Base-by-base conservation (phyloP, 2,113 vertebrate species). In the Amphiprion ocellaris region DNA sequence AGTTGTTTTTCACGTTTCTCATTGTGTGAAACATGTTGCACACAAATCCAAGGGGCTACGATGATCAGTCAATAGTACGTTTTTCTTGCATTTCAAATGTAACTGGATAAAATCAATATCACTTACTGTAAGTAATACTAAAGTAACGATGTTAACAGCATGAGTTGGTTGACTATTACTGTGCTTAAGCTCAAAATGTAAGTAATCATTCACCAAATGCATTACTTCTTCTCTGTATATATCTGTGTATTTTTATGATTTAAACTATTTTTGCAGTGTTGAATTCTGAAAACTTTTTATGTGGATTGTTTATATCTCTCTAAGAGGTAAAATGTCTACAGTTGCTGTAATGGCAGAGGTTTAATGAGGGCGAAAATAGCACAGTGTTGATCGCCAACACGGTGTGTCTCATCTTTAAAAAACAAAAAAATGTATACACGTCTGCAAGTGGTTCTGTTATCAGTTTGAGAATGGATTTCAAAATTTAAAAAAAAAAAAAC, bases 241-340 rank as follows among this genome's bases (percentile, higher is more conserved):
- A 84, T 88, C 83, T 72, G 69, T 89, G 81, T 87, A 91, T 89
- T 93, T 92, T 78, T 90, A 91, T 92, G 85, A 89, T 92, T 92
- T 93, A 54, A 90, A 89, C 87, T 87, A 87, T 90, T 92, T 92
- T 92, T 91, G 86, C 88, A 91, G 91, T 89, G 87, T 91, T 87
- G 87, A 86, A 90, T 83, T 89, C 58, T 76, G 77, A 89, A 78
- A 81, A 91, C 82, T 90, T 90, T 94, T 87, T 89, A 89, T 72
- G 90, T 83, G 83, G 86, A 87, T 89, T 85, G 82, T 89, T 89
- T 89, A 66, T 87, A 85, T 89, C 83, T 91, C 79, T 89, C 58
- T 80, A 71, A 85, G 84, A 90, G 87, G 86, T 84, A 74, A 87
- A 91, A 85, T 77, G 81, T 81, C 81, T 81, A 81, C 84, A 74